Conservation (phyloP, 2,888 invertebrate species). For the Darwinula stevensoni region DNA sequence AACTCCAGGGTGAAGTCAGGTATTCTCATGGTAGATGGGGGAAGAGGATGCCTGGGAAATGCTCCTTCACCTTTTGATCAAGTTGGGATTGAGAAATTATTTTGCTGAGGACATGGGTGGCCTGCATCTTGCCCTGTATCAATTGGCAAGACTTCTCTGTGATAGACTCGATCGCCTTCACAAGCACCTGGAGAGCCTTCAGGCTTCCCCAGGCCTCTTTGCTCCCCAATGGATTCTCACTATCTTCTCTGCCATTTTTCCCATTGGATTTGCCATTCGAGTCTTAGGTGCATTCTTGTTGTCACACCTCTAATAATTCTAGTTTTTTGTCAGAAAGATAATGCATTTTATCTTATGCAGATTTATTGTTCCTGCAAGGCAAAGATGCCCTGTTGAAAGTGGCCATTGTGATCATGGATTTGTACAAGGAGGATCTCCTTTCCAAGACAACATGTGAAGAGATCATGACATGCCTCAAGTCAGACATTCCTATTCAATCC, state of each 20-base stretch:
- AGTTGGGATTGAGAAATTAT: slow-evolving; percentile 53
- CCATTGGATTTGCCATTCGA: slow-evolving; percentile 72
- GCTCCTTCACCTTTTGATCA: slow-evolving; percentile 68
- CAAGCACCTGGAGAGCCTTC: slow-evolving; percentile 37
- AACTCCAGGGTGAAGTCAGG: background rate
- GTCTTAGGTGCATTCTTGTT: slow-evolving; percentile 82
- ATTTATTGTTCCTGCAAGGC: background rate
- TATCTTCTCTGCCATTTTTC: slow-evolving; percentile 83
- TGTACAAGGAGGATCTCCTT: background rate
- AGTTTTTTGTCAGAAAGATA: no score
- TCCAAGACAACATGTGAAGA: background rate
- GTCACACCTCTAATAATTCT: no score
- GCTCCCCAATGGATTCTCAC: slow-evolving; percentile 94
- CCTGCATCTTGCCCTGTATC: slow-evolving; percentile 51
- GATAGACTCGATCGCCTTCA: slow-evolving; percentile 55
- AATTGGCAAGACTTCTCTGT: slow-evolving; percentile 62
- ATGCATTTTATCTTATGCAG: no score
- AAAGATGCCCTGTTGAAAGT: background rate
- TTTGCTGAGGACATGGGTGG: slow-evolving; percentile 86
- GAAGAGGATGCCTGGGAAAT: slow-evolving; percentile 68
- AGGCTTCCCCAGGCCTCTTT: slow-evolving; percentile 75
- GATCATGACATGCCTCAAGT: background rate
- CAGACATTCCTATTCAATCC: background rate
- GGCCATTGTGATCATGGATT: background rate
- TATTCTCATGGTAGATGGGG: slow-evolving; percentile 37